Conservation (phyloP, 2,888 invertebrate genomes). For the Portevinia maculata region DNA sequence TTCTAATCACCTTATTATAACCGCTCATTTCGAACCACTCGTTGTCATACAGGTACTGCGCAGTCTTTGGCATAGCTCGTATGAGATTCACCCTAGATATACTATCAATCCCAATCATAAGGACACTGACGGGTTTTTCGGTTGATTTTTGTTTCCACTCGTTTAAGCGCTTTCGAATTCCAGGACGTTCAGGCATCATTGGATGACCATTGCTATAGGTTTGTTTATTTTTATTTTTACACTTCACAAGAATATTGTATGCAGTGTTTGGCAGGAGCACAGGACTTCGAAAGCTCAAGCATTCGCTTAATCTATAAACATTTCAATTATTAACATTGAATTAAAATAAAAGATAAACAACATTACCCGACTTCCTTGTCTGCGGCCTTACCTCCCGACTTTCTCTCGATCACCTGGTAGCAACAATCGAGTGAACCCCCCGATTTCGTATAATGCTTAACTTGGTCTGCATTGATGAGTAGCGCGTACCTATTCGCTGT, state of each 20-base stretch:
- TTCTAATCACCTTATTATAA: conserved; percentile 86
- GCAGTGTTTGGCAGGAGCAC: conserved; percentile 80
- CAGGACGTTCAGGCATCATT: conserved; percentile 84
- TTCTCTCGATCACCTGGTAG: conserved; percentile 80
- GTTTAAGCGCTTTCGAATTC: conserved; percentile 83
- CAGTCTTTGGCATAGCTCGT: conserved; percentile 89
- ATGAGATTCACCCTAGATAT: conserved; percentile 91
- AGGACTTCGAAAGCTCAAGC: conserved; percentile 83
- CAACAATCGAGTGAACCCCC: conserved; percentile 78
- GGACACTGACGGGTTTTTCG: conserved; percentile 85
- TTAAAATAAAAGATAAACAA: background rate
- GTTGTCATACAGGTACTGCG: conserved; percentile 86
- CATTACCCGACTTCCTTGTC: conserved; percentile 78
- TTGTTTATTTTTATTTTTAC: conserved; percentile 80
- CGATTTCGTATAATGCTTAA: conserved; percentile 76
- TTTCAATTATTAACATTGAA: background rate
- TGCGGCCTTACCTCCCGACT: conserved; percentile 76
- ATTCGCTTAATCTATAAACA: conserved; percentile 78
- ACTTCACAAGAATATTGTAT: conserved; percentile 84
- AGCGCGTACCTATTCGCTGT: conserved; percentile 77
- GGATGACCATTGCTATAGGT: conserved; percentile 84
- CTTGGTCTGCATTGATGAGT: conserved; percentile 77
- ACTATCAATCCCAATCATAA: conserved; percentile 93
- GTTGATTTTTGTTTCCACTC: conserved; percentile 76
- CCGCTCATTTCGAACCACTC: conserved; percentile 90